Base-by-base conservation (phyloP, 1,140 invertebrate species). In the Drosophila rufa region DNA sequence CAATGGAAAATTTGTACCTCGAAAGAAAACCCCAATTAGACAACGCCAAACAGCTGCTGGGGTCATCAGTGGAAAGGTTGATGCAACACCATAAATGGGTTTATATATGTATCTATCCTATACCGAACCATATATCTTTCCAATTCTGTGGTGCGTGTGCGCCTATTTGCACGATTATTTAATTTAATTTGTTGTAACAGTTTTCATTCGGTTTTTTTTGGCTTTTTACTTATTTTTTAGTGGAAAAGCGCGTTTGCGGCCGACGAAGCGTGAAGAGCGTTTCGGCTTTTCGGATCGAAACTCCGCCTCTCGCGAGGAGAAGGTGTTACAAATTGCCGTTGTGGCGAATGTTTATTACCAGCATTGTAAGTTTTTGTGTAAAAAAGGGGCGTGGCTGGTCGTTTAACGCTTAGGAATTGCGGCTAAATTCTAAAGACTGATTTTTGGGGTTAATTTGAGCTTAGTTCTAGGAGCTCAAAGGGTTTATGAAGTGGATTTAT, bases 101-200 rank as follows among this genome's bases (percentile, higher is more conserved):
- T 45, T 47, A 22, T 27, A 19, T 45, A 47, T 47, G 2, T 33
- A 22, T 22, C 19, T 22, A 22, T 22, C 19, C 19, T 22, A 40
- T 40, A 14, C 51, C 33, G 19, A 22, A 43, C 15, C n/a, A 46
- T 53, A 59, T 78, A 46, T 19, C 40, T 67, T 14, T 30, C 36
- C 36, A 19, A 56, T 64, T 55, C 46, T 25, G 30, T 56, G 57
- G 64, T 81, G 79, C 69, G 75, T 86, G 68, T 86, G 65, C 53
- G 57, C 48, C 64, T 58, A 42, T 61, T 74, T 65, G 51, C 66
- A 27, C 77, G 79, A 89, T 87, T 87, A 87, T 87, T 89, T 89
- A 84, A 87, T 89, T 84, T 87, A 89, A 89, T 87, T 89, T 84
- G 84, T 84, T 87, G 80, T 87, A 89, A 87, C 77, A 89, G 66